These are phyloP conservation scores for Atherix ibis DNA, from an alignment of 2,888 invertebrate species.

Conservation along the genomic window DNA sequence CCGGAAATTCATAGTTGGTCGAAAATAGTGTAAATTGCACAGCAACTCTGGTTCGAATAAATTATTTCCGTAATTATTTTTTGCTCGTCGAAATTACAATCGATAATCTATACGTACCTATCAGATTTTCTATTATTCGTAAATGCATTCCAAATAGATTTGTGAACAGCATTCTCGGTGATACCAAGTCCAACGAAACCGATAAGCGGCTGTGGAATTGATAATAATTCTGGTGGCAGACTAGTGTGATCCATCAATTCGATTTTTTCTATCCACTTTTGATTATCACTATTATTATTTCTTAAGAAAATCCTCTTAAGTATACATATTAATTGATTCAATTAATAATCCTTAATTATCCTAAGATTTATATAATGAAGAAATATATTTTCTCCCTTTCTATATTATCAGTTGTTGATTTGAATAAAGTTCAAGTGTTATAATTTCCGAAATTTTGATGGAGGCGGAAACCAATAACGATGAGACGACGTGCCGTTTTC, in stretches of 20 bases:
- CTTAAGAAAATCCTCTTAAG: no score
- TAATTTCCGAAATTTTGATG: no score
- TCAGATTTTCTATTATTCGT: slow-evolving; percentile 67
- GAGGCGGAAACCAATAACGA: no score
- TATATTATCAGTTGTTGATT: no score
- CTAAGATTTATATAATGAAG: no score
- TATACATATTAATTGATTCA: no score
- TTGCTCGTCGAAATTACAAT: neutral
- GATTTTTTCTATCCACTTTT: no score
- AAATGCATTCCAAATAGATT: slow-evolving; percentile 87
- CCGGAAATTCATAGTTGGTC: slow-evolving; percentile 74
- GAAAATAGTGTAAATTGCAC: slow-evolving; percentile 70
- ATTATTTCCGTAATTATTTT: neutral
- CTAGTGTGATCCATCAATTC: slow-evolving; percentile 44
- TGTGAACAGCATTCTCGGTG: slow-evolving; percentile 69
- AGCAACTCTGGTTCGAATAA: slow-evolving; percentile 40
- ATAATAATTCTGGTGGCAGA: slow-evolving; percentile 70
- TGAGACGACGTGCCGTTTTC: no score
- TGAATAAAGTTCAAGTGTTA: no score
- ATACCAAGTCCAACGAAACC: slow-evolving; percentile 80
- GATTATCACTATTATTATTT: no score
- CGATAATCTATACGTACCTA: slow-evolving; percentile 17
- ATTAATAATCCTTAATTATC: no score
- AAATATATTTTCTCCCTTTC: no score
- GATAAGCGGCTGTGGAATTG: slow-evolving; percentile 72